Evolutionary conservation across 2,888 invertebrate genomes (phyloP), one percentile per base, ranked within the genome.

Genomic region (Germaria angustata): DNA sequence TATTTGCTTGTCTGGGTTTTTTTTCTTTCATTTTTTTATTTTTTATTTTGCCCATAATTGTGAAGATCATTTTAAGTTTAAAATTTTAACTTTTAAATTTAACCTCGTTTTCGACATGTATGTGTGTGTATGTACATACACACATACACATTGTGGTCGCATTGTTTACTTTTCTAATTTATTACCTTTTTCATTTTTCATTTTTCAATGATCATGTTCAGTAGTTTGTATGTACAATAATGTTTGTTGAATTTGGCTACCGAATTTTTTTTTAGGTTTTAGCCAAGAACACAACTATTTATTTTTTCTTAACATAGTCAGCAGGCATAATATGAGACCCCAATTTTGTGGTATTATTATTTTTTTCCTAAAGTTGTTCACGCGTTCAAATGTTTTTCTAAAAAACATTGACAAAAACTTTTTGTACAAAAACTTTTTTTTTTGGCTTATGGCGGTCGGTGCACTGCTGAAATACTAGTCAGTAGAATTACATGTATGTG

Each of bases 81-180:
- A 41, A 76, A 69, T 69, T 69, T 71, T 63, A 75, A 82, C 79
- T 82, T 82, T 79, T 79, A 63, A 76, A 79, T 76, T 75, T 79
- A 53, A 82, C 82, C 79, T 82, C 69, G 72, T 81, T 81, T 77
- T 55, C 53, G 36, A 28, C 44, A 65, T 73, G n/a, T n/a, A n/a
- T n/a, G n/a, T n/a, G n/a, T n/a, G n/a, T n/a, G n/a, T n/a, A n/a
- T n/a, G n/a, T n/a, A n/a, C n/a, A n/a, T n/a, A n/a, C n/a, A n/a
- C n/a, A 63, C 73, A 65, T 55, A 46, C 53, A 44, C 46, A 65
- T 55, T 65, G 39, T 61, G 7, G 13, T 63, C 20, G 32, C 55
- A 15, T 75, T 63, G 32, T 51, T 53, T 75, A 4, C 63, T 22
- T 63, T 34, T 55, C 17, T 39, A 15, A 57, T 75, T 57, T 59